These are phyloP conservation scores for Dynastes grantii DNA, from an alignment of 2,888 invertebrate genomes.

Conservation along the genomic window DNA sequence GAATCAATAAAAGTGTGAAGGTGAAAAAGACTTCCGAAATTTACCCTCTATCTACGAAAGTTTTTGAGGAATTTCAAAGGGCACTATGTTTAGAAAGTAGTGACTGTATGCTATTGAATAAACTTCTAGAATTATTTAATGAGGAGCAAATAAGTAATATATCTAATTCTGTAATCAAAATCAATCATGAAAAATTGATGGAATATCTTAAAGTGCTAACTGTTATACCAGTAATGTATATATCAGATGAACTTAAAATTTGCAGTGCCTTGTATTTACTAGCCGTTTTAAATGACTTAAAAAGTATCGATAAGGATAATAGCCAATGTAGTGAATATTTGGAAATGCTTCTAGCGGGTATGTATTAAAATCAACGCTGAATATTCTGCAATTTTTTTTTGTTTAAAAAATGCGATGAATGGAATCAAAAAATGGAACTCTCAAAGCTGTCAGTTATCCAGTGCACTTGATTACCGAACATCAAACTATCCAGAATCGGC, in stretches of 20 bases:
- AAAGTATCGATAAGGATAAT: slow-evolving; percentile 31
- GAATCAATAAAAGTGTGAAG: slow-evolving; percentile 63
- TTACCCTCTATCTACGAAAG: slow-evolving; percentile 29
- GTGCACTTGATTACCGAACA: too few relatives aligned
- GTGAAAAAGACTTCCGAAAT: slow-evolving; percentile 14
- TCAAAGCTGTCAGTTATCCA: too few relatives aligned
- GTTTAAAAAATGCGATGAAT: too few relatives aligned
- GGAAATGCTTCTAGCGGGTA: slow-evolving; percentile 62
- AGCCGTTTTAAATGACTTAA: slow-evolving; percentile 62
- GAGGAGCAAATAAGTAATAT: neutral
- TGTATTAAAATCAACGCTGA: neutral
- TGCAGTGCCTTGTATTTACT: slow-evolving; percentile 62
- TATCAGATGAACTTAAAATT: slow-evolving; percentile 59
- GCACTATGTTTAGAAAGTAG: slow-evolving; percentile 9
- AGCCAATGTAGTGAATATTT: slow-evolving; percentile 50
- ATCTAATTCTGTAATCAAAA: slow-evolving; percentile 22
- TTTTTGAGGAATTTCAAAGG: slow-evolving; percentile 49
- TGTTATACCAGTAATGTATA: slow-evolving; percentile 62
- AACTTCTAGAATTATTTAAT: slow-evolving; percentile 4
- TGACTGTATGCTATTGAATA: neutral
- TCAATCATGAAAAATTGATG: slow-evolving; percentile 55
- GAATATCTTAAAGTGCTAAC: slow-evolving; percentile 60
- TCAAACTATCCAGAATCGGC: too few relatives aligned
- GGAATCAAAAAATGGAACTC: too few relatives aligned
- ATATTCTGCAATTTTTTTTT: too few relatives aligned